Evolutionary conservation across 1,140 invertebrate species (phyloP).

Genomic region (Ruditapes philippinarum): DNA sequence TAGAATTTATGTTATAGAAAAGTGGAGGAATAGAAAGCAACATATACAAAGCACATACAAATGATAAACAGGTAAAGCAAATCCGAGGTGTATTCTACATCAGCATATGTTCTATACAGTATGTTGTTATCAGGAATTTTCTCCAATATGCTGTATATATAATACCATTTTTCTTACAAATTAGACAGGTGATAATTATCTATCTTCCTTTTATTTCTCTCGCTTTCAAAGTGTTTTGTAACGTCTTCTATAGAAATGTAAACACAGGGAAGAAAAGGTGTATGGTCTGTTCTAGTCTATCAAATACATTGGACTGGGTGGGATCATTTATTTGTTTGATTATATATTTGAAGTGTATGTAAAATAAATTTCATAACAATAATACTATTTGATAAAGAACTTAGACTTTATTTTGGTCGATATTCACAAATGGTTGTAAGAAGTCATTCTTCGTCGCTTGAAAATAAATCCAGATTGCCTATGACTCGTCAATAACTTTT

Average conservation of each 20-base stretch:
- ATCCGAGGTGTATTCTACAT: background rate
- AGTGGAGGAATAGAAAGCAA: background rate
- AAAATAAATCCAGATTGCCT: too few species aligned
- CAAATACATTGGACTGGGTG: too few species aligned
- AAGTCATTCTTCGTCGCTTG: too few species aligned
- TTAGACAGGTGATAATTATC: background rate
- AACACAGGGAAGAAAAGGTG: background rate
- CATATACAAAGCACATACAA: background rate
- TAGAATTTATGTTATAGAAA: constrained; percentile 9
- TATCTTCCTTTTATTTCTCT: background rate
- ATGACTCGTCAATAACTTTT: too few species aligned
- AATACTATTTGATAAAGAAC: too few species aligned
- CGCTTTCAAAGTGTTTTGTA: background rate
- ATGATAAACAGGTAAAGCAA: constrained; percentile 15
- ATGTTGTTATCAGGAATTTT: constrained; percentile 6
- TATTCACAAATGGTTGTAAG: too few species aligned
- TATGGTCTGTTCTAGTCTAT: too few species aligned
- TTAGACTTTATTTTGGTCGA: too few species aligned
- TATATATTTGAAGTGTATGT: too few species aligned
- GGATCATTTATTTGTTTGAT: too few species aligned
- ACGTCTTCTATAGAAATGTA: background rate
- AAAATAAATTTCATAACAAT: too few species aligned
- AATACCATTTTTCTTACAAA: constrained; percentile 4
- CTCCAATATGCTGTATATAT: constrained; percentile 7
- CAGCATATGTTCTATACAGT: background rate